Evolutionary conservation across 2,888 invertebrate genomes (phyloP).

Genomic region (Argyra leucocephala): DNA sequence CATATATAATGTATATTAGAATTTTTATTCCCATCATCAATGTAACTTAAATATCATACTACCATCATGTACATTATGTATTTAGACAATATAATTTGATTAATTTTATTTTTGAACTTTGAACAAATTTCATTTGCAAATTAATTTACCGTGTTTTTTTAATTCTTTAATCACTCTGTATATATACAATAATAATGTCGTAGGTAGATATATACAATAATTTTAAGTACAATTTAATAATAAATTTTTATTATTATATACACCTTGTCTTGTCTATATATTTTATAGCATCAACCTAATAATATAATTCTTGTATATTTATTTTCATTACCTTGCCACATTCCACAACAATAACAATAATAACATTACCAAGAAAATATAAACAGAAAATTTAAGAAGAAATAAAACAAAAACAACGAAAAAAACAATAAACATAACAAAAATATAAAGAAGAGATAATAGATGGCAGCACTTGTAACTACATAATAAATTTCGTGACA

Average conservation of each 20-base stretch:
- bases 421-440: background rate
- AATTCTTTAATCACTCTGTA: background rate
- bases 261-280: background rate
- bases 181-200: background rate
- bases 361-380: background rate
- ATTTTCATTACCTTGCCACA: background rate
- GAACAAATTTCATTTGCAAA: too few relatives aligned
- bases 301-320: background rate
- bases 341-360: background rate
- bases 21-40: too few relatives aligned
- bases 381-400: background rate
- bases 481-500: conserved; percentile 3
- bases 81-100: too few relatives aligned
- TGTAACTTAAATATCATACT: too few relatives aligned
- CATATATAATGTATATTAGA: too few relatives aligned
- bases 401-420: background rate
- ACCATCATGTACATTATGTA: too few relatives aligned
- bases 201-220: background rate
- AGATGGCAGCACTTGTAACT: conserved; percentile 6
- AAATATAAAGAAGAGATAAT: background rate
- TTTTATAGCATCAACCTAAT: background rate
- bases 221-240: background rate
- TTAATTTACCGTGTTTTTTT: too few relatives aligned
- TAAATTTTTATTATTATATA: background rate
- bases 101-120: too few relatives aligned